These are phyloP conservation scores for Aphis craccivora DNA, from an alignment of 1,140 invertebrate species.

Conservation along the genomic window DNA sequence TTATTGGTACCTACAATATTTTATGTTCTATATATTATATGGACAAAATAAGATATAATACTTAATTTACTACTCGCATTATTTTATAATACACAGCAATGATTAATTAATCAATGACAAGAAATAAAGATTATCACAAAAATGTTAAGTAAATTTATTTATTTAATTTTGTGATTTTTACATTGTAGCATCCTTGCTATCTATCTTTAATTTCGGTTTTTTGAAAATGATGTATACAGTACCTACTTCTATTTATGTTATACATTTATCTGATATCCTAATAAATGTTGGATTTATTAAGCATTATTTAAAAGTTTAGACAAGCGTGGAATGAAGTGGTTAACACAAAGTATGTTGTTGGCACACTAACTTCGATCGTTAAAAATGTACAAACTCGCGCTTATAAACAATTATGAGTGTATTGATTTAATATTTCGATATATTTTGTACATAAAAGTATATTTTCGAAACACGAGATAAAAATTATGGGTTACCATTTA, in stretches of 20 bases:
- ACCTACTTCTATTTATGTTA: neutral
- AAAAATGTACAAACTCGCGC: neutral
- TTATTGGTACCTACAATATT: neutral
- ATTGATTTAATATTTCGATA: neutral
- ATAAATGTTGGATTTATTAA: neutral
- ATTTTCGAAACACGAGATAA: neutral
- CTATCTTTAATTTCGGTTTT: too few relatives aligned
- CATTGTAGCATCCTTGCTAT: too few relatives aligned
- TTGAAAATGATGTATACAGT: too few relatives aligned
- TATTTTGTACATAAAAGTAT: neutral
- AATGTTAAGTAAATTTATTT: too few relatives aligned
- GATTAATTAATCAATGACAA: too few relatives aligned
- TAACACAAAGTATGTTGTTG: neutral
- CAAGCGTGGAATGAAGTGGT: neutral
- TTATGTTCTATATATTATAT: neutral
- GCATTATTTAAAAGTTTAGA: neutral
- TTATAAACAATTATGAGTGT: neutral
- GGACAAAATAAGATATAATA: neutral
- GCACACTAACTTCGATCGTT: neutral
- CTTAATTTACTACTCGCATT: neutral
- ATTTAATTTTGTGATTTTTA: too few relatives aligned
- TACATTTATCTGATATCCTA: neutral
- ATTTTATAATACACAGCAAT: too few relatives aligned
- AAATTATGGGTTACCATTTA: slow-evolving; percentile 11
- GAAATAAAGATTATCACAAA: too few relatives aligned